Evolutionary conservation across 2,113 vertebrate genomes (phyloP).

Genomic region (Ifrita kowaldi): DNA sequence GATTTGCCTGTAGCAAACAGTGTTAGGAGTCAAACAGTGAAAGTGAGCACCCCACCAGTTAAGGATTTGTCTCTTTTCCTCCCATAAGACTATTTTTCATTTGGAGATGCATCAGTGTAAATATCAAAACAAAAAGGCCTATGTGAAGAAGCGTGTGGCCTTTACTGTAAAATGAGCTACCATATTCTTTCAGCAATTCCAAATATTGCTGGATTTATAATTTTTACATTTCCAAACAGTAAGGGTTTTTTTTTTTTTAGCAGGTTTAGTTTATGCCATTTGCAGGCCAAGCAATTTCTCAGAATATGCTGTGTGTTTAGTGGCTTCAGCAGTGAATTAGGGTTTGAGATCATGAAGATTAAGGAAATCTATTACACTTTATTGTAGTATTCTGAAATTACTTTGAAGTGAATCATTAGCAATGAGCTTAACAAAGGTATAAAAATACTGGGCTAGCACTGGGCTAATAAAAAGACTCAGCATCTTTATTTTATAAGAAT

Average conservation of each 20-base stretch:
- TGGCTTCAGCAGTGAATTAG: neutral
- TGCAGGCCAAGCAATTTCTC: conserved; percentile 7
- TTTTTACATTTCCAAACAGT: neutral
- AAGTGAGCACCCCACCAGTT: neutral
- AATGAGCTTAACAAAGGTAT: neutral
- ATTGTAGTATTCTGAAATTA: conserved; percentile 33
- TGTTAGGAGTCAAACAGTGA: neutral
- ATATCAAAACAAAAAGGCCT: neutral
- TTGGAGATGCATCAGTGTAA: neutral
- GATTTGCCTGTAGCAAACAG: neutral
- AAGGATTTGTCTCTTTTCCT: neutral
- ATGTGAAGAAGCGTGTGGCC: neutral
- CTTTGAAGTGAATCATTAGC: conserved; percentile 49
- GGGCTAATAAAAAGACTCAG: conserved; percentile 47
- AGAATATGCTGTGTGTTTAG: neutral
- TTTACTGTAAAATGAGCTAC: conserved; percentile 33
- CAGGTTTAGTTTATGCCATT: conserved; percentile 9
- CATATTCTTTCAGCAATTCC: neutral
- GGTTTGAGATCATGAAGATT: conserved; percentile 16
- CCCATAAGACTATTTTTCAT: neutral
- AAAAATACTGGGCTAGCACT: neutral
- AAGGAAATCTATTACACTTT: conserved; percentile 35
- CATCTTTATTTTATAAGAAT: conserved; percentile 41
- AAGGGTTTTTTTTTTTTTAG: neutral
- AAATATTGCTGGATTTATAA: neutral